phyloP scores from a whole-genome alignment of 2,797 vertebrate genomes.

The Amblyraja radiata region DNA sequence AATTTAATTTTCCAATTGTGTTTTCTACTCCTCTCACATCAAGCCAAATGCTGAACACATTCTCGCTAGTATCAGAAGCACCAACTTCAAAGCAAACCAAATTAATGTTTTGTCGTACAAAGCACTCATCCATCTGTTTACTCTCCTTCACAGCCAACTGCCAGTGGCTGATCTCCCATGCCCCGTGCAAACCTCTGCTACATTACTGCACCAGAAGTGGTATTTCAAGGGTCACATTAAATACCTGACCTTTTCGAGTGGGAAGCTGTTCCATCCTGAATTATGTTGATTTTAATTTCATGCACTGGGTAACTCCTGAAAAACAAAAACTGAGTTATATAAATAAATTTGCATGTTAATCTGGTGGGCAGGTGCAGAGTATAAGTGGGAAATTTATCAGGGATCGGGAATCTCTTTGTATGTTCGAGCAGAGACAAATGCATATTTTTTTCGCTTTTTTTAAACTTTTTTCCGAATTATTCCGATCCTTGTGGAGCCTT shows the following conservation, averaged over 20 bases:
- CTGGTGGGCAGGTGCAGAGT: background rate
- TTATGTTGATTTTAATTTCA: conserved; percentile 6
- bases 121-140: conserved; percentile 25
- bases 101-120: background rate
- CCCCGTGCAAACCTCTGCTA: background rate
- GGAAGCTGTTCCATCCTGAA: background rate
- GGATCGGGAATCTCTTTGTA: too few relatives aligned
- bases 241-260: background rate
- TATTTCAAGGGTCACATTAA: background rate
- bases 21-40: background rate
- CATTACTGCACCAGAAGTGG: background rate
- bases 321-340: background rate
- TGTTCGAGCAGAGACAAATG: background rate
- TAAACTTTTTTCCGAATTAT: background rate
- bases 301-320: background rate
- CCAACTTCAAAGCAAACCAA: background rate
- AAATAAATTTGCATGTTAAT: background rate
- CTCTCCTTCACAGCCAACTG: background rate
- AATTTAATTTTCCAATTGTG: background rate
- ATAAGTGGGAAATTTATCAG: background rate
- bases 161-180: background rate
- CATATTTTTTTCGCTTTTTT: background rate
- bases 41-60: background rate
- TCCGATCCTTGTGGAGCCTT: background rate
- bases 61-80: background rate